Percentiles rank a stretch among this genome's conserved stretches.
These are phyloP conservation scores for Ibycter americanus DNA, from an alignment of 2,797 vertebrate genomes.

Conservation along the genomic window DNA sequence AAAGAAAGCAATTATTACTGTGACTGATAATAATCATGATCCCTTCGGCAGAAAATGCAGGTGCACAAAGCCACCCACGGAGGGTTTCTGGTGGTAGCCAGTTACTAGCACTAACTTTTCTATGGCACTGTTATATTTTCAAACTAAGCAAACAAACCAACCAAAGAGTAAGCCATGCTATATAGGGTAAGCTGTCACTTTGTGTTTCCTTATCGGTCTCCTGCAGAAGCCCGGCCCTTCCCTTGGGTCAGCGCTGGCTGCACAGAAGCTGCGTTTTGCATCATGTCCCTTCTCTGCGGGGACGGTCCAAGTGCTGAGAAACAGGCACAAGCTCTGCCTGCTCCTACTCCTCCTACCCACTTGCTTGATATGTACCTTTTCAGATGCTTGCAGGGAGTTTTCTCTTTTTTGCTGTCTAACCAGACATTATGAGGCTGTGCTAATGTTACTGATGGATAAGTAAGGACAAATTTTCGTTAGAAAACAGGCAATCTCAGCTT, in stretches of 20 bases:
- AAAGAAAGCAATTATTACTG: neutral
- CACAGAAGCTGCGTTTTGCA: neutral
- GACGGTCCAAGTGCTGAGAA: neutral
- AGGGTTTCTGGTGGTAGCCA: neutral
- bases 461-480: neutral
- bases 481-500: neutral
- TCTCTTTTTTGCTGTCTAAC: neutral
- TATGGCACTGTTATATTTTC: neutral
- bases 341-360: neutral
- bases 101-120: neutral
- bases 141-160: neutral
- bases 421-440: neutral
- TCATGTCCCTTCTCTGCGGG: fast-evolving
- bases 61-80: neutral
- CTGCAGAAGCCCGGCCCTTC: neutral
- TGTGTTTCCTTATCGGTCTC: neutral
- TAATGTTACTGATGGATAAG: neutral
- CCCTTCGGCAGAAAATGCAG: neutral
- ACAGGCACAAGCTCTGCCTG: neutral
- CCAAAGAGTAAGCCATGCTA: neutral
- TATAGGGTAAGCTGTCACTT: neutral
- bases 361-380: neutral
- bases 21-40: neutral
- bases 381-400: neutral
- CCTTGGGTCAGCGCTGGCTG: neutral